phyloP scores from a whole-genome alignment of 2,888 invertebrate genomes.

The Lasioglossum pauxillum region DNA sequence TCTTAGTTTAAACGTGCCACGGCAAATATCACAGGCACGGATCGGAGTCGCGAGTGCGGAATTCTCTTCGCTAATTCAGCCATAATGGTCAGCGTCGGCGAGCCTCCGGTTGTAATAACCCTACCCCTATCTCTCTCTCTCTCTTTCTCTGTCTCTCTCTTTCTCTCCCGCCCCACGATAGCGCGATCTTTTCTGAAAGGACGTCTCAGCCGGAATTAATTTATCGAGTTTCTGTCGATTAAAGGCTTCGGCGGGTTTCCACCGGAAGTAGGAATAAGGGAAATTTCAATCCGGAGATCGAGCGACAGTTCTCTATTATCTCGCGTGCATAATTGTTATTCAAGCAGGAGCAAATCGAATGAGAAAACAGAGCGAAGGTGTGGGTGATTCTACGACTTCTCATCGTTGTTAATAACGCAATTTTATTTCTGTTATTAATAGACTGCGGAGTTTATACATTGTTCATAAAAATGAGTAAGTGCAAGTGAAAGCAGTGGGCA shows the following conservation, averaged over 20 bases:
- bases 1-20: slow-evolving; percentile 56
- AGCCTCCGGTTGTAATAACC: slow-evolving; percentile 43
- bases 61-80: slow-evolving; percentile 53
- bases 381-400: not conserved
- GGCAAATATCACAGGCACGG: slow-evolving; percentile 52
- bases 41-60: slow-evolving; percentile 25
- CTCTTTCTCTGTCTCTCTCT: not conserved
- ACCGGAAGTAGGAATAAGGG: not conserved
- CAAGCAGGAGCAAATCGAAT: not conserved
- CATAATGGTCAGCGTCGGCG: slow-evolving; percentile 43
- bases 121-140: not conserved
- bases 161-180: not conserved
- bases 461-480: not conserved
- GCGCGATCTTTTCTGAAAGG: slow-evolving; percentile 39
- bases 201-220: slow-evolving; percentile 35
- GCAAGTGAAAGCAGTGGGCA: not conserved
- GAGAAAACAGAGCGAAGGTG: not conserved
- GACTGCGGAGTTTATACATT: not conserved
- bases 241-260: not conserved
- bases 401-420: not conserved
- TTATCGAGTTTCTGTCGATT: slow-evolving; percentile 37
- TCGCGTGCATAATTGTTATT: slow-evolving; percentile 5
- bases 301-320: slow-evolving; percentile 1
- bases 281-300: not conserved
- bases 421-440: not conserved